These are phyloP conservation scores for Pteropus alecto DNA, from an alignment of 2,113 vertebrate species.

Conservation along the genomic window DNA sequence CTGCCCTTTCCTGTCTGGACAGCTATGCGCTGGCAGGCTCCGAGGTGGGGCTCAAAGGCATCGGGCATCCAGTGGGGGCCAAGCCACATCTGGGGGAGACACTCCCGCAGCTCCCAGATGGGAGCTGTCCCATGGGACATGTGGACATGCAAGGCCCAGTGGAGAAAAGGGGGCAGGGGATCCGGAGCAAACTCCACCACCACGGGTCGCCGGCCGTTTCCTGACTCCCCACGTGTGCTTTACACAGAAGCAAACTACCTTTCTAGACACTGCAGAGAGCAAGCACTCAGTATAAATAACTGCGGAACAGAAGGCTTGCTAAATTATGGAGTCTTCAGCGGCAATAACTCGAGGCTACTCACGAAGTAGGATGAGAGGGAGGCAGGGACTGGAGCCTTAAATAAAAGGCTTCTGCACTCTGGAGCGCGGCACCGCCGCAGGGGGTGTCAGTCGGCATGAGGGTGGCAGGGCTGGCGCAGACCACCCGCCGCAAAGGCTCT, in stretches of 20 bases:
- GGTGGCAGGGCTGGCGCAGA: not conserved
- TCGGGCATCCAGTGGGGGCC: not conserved
- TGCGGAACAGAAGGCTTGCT: not conserved
- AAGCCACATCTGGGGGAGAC: not conserved
- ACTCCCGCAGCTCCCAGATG: not conserved
- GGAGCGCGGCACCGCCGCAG: not conserved
- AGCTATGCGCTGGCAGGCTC: not conserved
- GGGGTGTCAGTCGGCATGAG: not conserved
- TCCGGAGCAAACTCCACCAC: rapidly evolving
- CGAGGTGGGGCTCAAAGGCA: not conserved
- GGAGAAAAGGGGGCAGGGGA: not conserved
- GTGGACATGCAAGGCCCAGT: rapidly evolving
- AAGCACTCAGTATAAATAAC: not conserved
- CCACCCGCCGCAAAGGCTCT: not conserved
- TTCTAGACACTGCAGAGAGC: not conserved
- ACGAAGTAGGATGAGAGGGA: not conserved
- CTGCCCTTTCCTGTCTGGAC: not conserved
- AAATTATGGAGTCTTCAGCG: not conserved
- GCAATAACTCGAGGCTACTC: not conserved
- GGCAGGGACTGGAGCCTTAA: not conserved
- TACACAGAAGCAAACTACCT: not conserved
- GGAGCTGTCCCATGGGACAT: rapidly evolving
- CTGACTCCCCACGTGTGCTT: not conserved
- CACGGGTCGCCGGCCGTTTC: rapidly evolving
- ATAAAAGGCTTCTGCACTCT: not conserved